Percentiles rank a stretch among this genome's conserved stretches.
These are phyloP conservation scores for Charaxes varanes DNA, from an alignment of 1,140 invertebrate species.

Conservation along the genomic window DNA sequence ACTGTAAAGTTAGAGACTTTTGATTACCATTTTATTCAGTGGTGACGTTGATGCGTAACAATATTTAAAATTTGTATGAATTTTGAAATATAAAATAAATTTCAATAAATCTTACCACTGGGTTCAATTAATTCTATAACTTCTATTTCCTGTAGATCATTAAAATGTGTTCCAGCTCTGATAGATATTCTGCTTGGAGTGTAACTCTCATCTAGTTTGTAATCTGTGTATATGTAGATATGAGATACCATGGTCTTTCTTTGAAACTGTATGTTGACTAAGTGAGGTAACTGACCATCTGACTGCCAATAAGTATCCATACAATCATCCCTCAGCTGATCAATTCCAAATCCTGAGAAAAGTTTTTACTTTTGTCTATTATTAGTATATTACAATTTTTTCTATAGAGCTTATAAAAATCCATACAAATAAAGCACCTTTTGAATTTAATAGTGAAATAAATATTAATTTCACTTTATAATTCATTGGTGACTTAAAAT, in stretches of 20 bases:
- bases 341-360: constrained; percentile 95
- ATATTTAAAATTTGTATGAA: constrained; percentile 1
- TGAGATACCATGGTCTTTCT: constrained; percentile 96
- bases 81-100: background rate
- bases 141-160: constrained; percentile 98
- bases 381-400: too few species aligned
- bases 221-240: constrained; percentile 98
- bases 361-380: too few species aligned
- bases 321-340: constrained; percentile 95
- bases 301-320: constrained; percentile 99
- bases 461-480: too few species aligned
- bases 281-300: constrained; percentile 97
- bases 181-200: constrained; percentile 97
- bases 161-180: constrained; percentile 95
- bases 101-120: constrained; percentile 75
- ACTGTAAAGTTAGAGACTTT: too few species aligned
- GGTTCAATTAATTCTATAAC: constrained; percentile 96
- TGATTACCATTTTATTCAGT: too few species aligned
- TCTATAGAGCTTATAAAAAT: too few species aligned
- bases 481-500: too few species aligned
- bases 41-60: too few species aligned
- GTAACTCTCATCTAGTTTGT: constrained; percentile 98
- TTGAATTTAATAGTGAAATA: too few species aligned
- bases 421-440: too few species aligned
- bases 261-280: constrained; percentile 98